phyloP scores from a whole-genome alignment of 2,888 invertebrate genomes.

The Pseudeuparius sepicola region DNA sequence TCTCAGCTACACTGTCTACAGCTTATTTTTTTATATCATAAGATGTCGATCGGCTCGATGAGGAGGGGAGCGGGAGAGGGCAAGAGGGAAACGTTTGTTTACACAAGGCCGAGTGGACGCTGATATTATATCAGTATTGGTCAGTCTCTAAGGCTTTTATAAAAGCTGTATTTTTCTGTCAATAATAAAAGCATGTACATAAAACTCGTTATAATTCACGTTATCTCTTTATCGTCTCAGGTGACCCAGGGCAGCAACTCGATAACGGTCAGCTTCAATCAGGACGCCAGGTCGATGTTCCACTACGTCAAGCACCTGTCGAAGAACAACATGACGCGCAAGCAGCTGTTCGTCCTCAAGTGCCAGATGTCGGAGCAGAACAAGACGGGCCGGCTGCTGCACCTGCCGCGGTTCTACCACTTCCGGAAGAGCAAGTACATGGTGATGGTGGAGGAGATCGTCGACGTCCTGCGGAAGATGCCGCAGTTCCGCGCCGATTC shows the following conservation, averaged over 20 bases:
- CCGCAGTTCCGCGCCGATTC: conserved; percentile 45
- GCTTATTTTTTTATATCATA: too few relatives aligned
- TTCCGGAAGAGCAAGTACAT: conserved; percentile 46
- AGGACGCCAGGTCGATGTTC: conserved; percentile 53
- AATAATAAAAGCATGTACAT: too few relatives aligned
- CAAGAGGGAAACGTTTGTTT: too few relatives aligned
- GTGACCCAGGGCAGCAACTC: conserved; percentile 54
- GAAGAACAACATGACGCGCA: conserved; percentile 47
- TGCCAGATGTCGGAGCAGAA: conserved; percentile 36
- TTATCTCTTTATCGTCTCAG: neutral
- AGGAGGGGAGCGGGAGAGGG: too few relatives aligned
- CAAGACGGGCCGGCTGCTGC: conserved; percentile 45
- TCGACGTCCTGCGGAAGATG: conserved; percentile 44
- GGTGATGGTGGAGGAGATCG: conserved; percentile 44
- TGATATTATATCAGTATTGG: too few relatives aligned
- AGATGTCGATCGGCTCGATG: too few relatives aligned
- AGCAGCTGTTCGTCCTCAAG: conserved; percentile 50
- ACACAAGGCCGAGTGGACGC: too few relatives aligned
- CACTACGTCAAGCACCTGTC: conserved; percentile 54
- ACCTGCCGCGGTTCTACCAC: conserved; percentile 49
- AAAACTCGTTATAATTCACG: too few relatives aligned
- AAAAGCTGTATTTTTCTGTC: too few relatives aligned
- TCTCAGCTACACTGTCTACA: too few relatives aligned
- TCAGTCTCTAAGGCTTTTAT: too few relatives aligned
- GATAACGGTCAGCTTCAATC: conserved; percentile 43